Conservation (phyloP, 2,113 vertebrate species). For the Numida meleagris region DNA sequence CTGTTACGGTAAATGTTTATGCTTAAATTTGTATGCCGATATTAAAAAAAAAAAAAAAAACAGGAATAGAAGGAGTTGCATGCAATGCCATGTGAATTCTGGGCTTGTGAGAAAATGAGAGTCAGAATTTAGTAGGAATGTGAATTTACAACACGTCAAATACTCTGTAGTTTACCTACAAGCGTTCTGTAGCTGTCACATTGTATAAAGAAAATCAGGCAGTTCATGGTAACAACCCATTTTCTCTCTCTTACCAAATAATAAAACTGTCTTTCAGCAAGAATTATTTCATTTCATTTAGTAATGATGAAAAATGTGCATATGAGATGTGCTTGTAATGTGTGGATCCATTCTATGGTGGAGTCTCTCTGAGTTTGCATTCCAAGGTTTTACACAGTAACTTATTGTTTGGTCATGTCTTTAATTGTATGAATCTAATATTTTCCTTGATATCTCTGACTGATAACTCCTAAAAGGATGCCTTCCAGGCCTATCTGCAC, state of each 20-base stretch:
- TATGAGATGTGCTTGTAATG: background rate
- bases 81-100: background rate
- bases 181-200: accelerated
- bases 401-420: background rate
- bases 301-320: background rate
- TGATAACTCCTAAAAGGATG: background rate
- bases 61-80: background rate
- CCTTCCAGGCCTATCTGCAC: background rate
- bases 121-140: background rate
- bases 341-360: background rate
- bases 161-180: background rate
- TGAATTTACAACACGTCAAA: background rate
- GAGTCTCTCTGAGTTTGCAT: background rate
- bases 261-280: background rate
- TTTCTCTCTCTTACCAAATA: background rate
- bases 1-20: background rate
- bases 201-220: background rate
- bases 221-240: background rate
- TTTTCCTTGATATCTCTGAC: background rate
- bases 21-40: background rate
- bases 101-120: background rate
- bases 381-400: background rate
- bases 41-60: background rate
- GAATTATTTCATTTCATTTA: background rate
- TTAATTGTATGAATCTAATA: background rate